A percentile compares a stretch with the other conserved stretches of the same genome.
These are phyloP conservation scores for Lytechinus pictus DNA, from an alignment of 35 echinoderm and acorn worm species.

Conservation along the genomic window DNA sequence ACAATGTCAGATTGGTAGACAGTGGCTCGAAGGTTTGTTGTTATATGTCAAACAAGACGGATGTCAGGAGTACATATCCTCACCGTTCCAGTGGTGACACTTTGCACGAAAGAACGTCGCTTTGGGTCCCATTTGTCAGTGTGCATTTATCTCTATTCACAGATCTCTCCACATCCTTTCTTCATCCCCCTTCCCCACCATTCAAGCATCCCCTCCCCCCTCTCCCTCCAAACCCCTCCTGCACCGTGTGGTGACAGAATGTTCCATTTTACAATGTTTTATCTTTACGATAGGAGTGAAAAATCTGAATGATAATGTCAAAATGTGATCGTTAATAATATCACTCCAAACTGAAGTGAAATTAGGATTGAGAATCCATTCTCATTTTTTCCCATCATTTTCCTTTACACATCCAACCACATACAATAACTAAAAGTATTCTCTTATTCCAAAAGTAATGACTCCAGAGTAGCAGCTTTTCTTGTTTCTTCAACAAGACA, in stretches of 20 bases:
- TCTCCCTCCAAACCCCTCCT: not conserved
- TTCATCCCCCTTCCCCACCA: not conserved
- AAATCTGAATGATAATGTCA: too few relatives aligned
- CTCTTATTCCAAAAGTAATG: too few relatives aligned
- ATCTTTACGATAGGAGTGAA: too few relatives aligned
- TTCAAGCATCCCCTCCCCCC: not conserved
- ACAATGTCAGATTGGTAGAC: slow-evolving; percentile 2
- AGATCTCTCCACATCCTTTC: not conserved
- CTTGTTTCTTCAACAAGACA: not conserved
- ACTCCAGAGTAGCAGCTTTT: too few relatives aligned
- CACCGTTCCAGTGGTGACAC: not conserved
- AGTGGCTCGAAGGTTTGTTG: not conserved
- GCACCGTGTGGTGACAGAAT: too few relatives aligned
- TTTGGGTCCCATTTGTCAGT: not conserved
- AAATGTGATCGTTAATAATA: too few relatives aligned
- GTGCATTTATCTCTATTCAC: not conserved
- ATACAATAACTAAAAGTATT: too few relatives aligned
- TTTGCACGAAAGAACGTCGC: not conserved
- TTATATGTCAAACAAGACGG: not conserved
- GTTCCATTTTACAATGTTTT: too few relatives aligned
- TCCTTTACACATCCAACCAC: too few relatives aligned
- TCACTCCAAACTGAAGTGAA: too few relatives aligned
- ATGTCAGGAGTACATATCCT: not conserved
- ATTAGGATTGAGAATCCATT: too few relatives aligned
- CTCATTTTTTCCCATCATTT: too few relatives aligned